These are phyloP conservation scores for Suncus etruscus DNA, from an alignment of 2,113 vertebrate species.

Conservation along the genomic window DNA sequence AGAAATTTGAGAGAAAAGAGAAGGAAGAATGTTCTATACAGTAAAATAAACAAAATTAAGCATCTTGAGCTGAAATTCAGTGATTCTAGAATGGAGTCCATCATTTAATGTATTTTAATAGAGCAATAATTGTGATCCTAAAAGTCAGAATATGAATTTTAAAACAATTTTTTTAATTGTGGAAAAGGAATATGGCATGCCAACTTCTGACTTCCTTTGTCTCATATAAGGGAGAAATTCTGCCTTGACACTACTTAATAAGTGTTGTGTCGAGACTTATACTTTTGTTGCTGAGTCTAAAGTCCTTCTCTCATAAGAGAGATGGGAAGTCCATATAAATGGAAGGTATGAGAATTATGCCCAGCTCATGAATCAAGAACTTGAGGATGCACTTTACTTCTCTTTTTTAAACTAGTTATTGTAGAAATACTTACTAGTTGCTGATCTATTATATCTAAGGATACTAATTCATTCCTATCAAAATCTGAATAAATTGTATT, in stretches of 20 bases:
- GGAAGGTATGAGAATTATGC: not conserved
- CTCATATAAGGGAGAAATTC: not conserved
- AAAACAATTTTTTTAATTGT: not conserved
- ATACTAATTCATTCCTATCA: slow-evolving; percentile 52
- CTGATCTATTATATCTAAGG: slow-evolving; percentile 69
- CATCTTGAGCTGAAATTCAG: too few relatives aligned
- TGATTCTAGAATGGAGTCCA: too few relatives aligned
- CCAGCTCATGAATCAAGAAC: not conserved
- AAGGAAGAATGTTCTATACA: too few relatives aligned
- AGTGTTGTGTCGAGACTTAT: not conserved
- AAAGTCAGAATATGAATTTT: not conserved
- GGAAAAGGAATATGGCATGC: not conserved
- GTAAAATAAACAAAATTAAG: too few relatives aligned
- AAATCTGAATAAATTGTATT: slow-evolving; percentile 69
- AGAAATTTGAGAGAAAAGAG: too few relatives aligned
- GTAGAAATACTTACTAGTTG: slow-evolving; percentile 55
- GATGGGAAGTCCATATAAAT: not conserved
- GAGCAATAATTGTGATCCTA: not conserved
- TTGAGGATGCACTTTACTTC: slow-evolving; percentile 1
- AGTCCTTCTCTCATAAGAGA: not conserved
- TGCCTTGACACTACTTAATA: not conserved
- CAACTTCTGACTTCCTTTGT: not conserved
- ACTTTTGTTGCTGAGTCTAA: not conserved
- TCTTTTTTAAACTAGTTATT: slow-evolving; percentile 56
- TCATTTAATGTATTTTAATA: not conserved